Base-by-base conservation (phyloP, 1,140 invertebrate species). In the Andricus grossulariae region DNA sequence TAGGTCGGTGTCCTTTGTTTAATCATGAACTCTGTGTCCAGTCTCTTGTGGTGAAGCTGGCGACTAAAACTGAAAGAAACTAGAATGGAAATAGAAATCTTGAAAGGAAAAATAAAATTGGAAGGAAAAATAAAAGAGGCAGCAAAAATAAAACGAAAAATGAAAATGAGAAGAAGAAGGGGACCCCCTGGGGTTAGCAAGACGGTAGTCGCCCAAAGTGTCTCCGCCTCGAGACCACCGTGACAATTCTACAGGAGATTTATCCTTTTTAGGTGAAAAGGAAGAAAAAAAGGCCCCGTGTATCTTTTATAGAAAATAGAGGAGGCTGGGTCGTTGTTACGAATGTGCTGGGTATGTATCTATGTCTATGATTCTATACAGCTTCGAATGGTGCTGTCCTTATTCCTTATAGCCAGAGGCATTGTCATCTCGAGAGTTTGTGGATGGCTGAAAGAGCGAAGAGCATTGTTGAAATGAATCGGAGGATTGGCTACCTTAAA, bases 171-270 rank as follows among this genome's bases (percentile, higher is more conserved):
- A 55, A 55, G 15, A 32, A 51, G 50, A 55, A 18, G 52, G 19
- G 72, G 70, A 72, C 52, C 52, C 19, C 45, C 51, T 49, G 55
- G 18, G 8, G n/a, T 10, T n/a, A 16, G 25, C 51, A 74, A 52
- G 32, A 73, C n/a, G 60, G 60, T 54, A 78, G 54, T 45, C 52
- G 55, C n/a, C 15, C 75, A 66, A 32, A 66, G 60, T 66, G 60
- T 66, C 60, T 39, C 60, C 60, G 60, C 60, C 60, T 66, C 60
- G 15, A 66, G 60, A 66, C 60, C 60, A 66, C 60, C 60, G 60
- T 66, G 60, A 66, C 60, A 66, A 6, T 45, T 66, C 32, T 25
- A 66, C 60, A 66, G n/a, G 60, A 66, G 60, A 66, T 66, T 66
- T 66, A 66, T 66, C 60, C 60, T 66, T 66, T 66, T 66, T 15